Conservation (phyloP, 2,888 invertebrate genomes). For the Julus scandinavius region DNA sequence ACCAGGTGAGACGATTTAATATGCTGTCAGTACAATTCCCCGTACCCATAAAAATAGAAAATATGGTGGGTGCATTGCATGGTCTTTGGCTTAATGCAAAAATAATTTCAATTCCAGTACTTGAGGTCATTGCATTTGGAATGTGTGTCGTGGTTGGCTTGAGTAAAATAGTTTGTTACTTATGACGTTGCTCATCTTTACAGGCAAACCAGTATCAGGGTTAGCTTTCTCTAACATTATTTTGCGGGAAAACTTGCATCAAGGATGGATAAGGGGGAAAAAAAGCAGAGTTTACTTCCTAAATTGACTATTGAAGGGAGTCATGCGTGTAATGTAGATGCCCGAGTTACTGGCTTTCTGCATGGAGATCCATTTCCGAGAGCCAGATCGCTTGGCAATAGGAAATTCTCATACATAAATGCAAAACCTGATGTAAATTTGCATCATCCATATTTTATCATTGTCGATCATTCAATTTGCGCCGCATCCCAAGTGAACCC, state of each 20-base stretch:
- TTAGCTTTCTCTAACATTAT: neutral
- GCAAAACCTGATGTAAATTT: slow-evolving; percentile 39
- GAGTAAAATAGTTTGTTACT: neutral
- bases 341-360: slow-evolving; percentile 22
- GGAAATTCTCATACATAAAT: slow-evolving; percentile 41
- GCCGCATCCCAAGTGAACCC: slow-evolving; percentile 40
- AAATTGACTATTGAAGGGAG: slow-evolving; percentile 18
- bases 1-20: slow-evolving; percentile 2
- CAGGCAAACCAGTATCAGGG: slow-evolving; percentile 35
- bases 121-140: slow-evolving; percentile 20
- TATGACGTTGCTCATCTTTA: neutral
- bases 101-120: slow-evolving; percentile 19
- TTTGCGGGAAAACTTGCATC: slow-evolving; percentile 2
- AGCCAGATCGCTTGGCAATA: neutral
- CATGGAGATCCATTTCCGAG: neutral
- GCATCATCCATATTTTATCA: slow-evolving; percentile 46
- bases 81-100: slow-evolving; percentile 10
- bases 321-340: slow-evolving; percentile 43
- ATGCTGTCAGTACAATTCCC: neutral
- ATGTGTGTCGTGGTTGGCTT: neutral
- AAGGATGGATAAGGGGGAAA: neutral
- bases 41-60: neutral
- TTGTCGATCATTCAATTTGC: slow-evolving; percentile 46
- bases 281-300: neutral
- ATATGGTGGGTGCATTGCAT: neutral